Evolutionary conservation across 37 sponge, comb jelly and placozoan species (phyloP), one percentile per base, ranked within the genome.

Genomic region (Diacarnus erythraeanus): DNA sequence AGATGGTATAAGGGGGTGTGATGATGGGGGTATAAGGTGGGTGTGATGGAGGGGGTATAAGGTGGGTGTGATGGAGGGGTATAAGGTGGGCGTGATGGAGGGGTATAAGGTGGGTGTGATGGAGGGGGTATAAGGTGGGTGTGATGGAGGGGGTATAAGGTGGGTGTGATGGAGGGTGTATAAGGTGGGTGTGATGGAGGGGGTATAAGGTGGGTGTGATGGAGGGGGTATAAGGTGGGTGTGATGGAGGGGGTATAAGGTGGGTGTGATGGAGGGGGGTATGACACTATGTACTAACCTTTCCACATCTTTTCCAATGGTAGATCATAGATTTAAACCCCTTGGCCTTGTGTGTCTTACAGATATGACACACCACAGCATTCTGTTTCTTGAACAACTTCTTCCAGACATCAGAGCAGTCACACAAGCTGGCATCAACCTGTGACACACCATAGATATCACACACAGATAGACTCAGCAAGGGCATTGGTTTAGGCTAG

Each of bases 271-370:
- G n/a, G n/a, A n/a, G n/a, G n/a, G n/a, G n/a, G n/a, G n/a, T n/a
- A n/a, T n/a, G n/a, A n/a, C n/a, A n/a, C 34, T 75, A 2, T 56
- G 23, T 29, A 2, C 59, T 36, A 23, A 78, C 82, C 81, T 77
- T 80, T 30, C 87, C 83, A 75, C 91, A 91, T 35, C 83, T 60
- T 61, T 81, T 63, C 71, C 60, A 86, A 76, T 91, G 91, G 78
- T 91, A 91, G 47, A 44, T 60, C 80, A 91, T 91, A 29, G 75
- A 41, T 0, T 69, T 33, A 6, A 91, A 27, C 34, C 72, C 77
- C 25, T 31, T 71, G 18, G 83, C 86, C 39, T 38, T 77, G 80
- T 83, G 82, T 12, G 34, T 58, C 20, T 58, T 43, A 51, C 90
- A 85, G 57, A 40, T 38, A 33, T 58, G 54, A 56, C 87, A 87